These are phyloP conservation scores for Halictus quadricinctus DNA, from an alignment of 2,888 invertebrate species.

Conservation along the genomic window DNA sequence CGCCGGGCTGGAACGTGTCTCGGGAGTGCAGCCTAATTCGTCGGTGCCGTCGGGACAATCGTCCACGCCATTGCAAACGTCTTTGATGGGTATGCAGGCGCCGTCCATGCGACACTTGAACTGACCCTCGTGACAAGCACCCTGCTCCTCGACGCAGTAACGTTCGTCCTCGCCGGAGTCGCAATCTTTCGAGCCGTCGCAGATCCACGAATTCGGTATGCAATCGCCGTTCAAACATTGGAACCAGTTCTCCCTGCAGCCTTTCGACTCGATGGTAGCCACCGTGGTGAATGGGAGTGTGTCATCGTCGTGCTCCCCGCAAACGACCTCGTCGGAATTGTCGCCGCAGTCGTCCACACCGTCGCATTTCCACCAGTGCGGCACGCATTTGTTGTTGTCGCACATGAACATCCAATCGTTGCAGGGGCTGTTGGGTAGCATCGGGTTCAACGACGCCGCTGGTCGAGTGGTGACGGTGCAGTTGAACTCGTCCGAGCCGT, in stretches of 20 bases:
- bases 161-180: slow-evolving; percentile 85
- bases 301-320: slow-evolving; percentile 77
- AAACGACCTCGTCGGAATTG: slow-evolving; percentile 89
- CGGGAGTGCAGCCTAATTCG: slow-evolving; percentile 82
- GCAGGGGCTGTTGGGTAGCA: slow-evolving; percentile 83
- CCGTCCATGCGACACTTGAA: slow-evolving; percentile 86
- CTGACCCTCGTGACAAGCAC: slow-evolving; percentile 81
- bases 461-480: slow-evolving; percentile 85
- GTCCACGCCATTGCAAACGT: slow-evolving; percentile 83
- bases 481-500: slow-evolving; percentile 88
- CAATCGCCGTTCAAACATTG: slow-evolving; percentile 85
- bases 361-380: slow-evolving; percentile 93
- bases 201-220: slow-evolving; percentile 86
- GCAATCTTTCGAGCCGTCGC: slow-evolving; percentile 86
- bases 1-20: slow-evolving; percentile 76
- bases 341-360: slow-evolving; percentile 90
- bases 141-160: slow-evolving; percentile 66
- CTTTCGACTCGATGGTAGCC: slow-evolving; percentile 68
- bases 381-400: slow-evolving; percentile 87
- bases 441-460: slow-evolving; percentile 67
- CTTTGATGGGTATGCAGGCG: slow-evolving; percentile 84
- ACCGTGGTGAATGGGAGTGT: slow-evolving; percentile 54
- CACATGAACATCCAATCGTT: slow-evolving; percentile 92
- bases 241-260: slow-evolving; percentile 85
- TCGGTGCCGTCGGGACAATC: slow-evolving; percentile 85